phyloP scores from a whole-genome alignment of 2,113 vertebrate species.

The Aspidoscelis tigris region DNA sequence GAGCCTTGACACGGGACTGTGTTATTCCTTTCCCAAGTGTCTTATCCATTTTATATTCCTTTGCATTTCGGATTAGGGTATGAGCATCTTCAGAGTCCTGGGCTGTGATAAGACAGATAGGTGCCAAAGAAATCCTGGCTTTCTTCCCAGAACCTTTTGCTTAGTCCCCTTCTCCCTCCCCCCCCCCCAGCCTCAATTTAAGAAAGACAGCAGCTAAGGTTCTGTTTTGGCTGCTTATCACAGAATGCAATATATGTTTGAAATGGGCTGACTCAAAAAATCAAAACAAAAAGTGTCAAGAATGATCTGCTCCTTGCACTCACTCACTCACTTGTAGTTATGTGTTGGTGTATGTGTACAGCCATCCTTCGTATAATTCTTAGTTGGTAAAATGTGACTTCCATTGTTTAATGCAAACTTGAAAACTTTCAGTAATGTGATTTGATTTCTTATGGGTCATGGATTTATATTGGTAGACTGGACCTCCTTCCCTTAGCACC shows the following conservation, averaged over 20 bases:
- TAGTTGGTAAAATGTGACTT: no score
- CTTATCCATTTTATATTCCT: constrained; percentile 32
- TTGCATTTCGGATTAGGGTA: constrained; percentile 18
- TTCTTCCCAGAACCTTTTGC: constrained; percentile 16
- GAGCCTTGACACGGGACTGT: constrained; percentile 20
- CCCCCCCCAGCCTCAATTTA: neutral
- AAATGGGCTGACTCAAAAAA: neutral
- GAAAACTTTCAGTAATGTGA: no score
- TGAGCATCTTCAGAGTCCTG: constrained; percentile 31
- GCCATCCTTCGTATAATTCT: no score
- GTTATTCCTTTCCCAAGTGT: constrained; percentile 50
- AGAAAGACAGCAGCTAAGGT: neutral
- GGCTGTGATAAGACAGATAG: neutral
- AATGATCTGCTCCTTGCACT: neutral
- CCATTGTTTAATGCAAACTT: no score
- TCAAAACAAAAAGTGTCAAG: neutral
- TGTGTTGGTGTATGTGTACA: no score
- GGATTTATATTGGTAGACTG: no score
- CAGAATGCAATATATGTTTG: neutral
- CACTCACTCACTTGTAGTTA: no score
- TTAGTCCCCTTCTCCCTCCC: neutral
- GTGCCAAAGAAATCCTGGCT: constrained; percentile 19
- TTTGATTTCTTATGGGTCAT: no score
- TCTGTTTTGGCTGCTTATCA: constrained; percentile 14
- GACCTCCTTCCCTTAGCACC: no score